phyloP scores from a whole-genome alignment of 2,113 vertebrate species.

The Calidris pugnax region DNA sequence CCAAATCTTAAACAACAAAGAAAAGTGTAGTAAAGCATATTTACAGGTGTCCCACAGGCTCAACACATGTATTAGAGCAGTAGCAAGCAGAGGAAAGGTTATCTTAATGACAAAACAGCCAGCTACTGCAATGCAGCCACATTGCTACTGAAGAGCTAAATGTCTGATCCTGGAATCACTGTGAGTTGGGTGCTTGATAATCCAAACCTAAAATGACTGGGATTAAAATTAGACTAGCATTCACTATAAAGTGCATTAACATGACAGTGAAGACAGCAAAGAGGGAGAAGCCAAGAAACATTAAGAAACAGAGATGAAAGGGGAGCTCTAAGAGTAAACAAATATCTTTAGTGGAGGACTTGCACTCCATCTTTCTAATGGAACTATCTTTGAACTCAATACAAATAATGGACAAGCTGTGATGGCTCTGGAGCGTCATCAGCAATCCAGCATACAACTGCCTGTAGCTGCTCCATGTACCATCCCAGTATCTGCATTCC shows the following conservation, averaged over 20 bases:
- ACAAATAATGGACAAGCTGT: background rate
- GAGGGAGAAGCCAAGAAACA: background rate
- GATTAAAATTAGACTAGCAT: background rate
- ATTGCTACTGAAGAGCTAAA: background rate
- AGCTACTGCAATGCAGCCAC: background rate
- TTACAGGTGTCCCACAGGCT: background rate
- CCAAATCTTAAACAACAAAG: background rate
- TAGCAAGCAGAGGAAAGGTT: background rate
- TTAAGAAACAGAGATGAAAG: slow-evolving; percentile 8
- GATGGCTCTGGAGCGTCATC: background rate
- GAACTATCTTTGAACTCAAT: background rate
- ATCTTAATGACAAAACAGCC: background rate
- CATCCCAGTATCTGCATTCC: background rate
- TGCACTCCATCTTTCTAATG: background rate
- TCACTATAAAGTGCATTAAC: background rate
- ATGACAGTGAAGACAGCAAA: background rate
- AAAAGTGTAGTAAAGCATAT: background rate
- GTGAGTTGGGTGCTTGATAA: background rate
- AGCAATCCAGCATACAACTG: background rate
- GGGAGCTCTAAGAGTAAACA: background rate
- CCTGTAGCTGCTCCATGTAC: background rate
- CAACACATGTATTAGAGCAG: background rate
- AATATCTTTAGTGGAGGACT: background rate
- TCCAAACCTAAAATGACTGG: background rate
- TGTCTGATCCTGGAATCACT: background rate